A percentile compares a stretch with the other conserved stretches of the same genome.
These are phyloP conservation scores for Polia nebulosa DNA, from an alignment of 2,888 invertebrate species.

Conservation along the genomic window DNA sequence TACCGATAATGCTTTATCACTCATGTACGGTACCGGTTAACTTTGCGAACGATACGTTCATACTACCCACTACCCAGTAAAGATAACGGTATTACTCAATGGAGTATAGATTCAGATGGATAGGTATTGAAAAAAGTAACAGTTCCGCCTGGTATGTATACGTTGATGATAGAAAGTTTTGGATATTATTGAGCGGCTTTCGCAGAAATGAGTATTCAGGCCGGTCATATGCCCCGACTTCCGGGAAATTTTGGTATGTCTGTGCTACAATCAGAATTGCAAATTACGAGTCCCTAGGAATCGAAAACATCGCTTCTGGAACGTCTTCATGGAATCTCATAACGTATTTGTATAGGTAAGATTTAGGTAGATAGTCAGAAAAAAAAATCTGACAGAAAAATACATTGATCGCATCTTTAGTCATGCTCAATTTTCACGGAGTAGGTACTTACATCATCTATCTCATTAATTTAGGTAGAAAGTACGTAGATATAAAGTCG, in stretches of 20 bases:
- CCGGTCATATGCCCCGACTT: slow-evolving; percentile 29
- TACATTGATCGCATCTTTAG: neutral
- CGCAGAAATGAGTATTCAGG: slow-evolving; percentile 42
- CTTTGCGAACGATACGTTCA: slow-evolving; percentile 37
- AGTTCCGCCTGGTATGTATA: slow-evolving; percentile 6
- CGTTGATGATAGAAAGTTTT: slow-evolving; percentile 43
- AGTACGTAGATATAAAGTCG: neutral
- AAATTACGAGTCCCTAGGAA: slow-evolving; percentile 52
- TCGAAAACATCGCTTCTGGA: slow-evolving; percentile 29
- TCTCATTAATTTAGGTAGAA: neutral
- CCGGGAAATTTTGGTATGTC: slow-evolving; percentile 42
- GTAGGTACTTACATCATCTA: neutral
- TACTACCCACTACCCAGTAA: slow-evolving; percentile 34
- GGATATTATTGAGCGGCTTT: slow-evolving; percentile 25
- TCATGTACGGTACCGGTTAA: slow-evolving; percentile 44
- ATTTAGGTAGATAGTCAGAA: too few species aligned
- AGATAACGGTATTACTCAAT: slow-evolving; percentile 49
- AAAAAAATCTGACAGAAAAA: too few species aligned
- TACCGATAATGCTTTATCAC: slow-evolving; percentile 68
- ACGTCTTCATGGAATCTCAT: slow-evolving; percentile 15
- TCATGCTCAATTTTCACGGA: neutral
- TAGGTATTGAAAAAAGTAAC: slow-evolving; percentile 24
- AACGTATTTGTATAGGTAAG: too few species aligned
- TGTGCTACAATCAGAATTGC: slow-evolving; percentile 50
- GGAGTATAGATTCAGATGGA: slow-evolving; percentile 18